These are phyloP conservation scores for Oreochromis aureus DNA, from an alignment of 2,113 vertebrate genomes.

Conservation along the genomic window DNA sequence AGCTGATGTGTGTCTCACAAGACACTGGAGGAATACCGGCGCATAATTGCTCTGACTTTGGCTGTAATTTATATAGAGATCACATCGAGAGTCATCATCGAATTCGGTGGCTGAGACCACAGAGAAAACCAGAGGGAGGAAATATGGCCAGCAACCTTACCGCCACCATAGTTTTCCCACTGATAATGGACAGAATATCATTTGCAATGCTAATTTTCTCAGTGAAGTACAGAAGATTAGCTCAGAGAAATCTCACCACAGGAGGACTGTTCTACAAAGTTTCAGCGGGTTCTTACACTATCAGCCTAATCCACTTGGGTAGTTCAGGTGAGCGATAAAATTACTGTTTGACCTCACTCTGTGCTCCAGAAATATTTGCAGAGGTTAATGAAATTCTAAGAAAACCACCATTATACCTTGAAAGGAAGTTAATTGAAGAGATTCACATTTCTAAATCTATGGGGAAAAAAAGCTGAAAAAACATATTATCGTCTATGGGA, in stretches of 20 bases:
- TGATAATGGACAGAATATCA: not conserved
- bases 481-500: not conserved
- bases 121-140: not conserved
- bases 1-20: constrained; percentile 26
- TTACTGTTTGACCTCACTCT: not conserved
- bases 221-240: constrained; percentile 11
- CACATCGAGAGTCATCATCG: not conserved
- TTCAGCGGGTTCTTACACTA: not conserved
- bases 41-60: constrained; percentile 30
- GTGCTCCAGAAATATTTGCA: not conserved
- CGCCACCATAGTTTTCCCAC: not conserved
- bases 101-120: not conserved
- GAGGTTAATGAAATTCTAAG: not conserved
- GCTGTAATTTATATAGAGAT: constrained; percentile 5
- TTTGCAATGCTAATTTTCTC: constrained; percentile 17
- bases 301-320: not conserved
- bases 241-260: not conserved
- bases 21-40: constrained; percentile 13
- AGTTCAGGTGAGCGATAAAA: not conserved
- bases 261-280: constrained; percentile 1
- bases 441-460: not conserved
- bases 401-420: not conserved
- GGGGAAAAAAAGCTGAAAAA: not conserved
- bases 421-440: not conserved
- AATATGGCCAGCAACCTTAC: not conserved